Evolutionary conservation across 2,113 vertebrate species (phyloP), one percentile per base, ranked within the genome.

Genomic region (Telmatochromis sp.): DNA sequence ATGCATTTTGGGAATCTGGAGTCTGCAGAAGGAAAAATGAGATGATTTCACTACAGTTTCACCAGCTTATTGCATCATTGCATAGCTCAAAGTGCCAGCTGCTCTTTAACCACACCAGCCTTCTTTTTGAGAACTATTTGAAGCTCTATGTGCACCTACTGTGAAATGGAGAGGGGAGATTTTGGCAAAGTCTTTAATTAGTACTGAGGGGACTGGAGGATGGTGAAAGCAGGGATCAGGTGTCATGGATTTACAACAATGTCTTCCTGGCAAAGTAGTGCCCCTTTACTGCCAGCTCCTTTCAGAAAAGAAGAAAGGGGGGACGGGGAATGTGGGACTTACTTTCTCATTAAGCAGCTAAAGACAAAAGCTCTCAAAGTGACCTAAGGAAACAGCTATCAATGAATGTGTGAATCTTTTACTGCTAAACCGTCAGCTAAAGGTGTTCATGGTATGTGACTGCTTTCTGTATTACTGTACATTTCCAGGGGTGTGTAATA

Each of bases 141-240:
- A 40, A 28, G 8, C 47, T 86, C 35, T 80, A 12, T 90, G 82
- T 87, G 75, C 55, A 63, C 54, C 83, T 33, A 80, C 81, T 84
- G 86, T 92, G 88, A 88, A 93, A 93, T 83, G 73, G 86, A 89
- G 82, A 90, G 84, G 47, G 86, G 57, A 81, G 84, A 45, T 86
- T 58, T 90, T 86, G 91, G 85, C 87, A 87, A 85, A 87, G 81
- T 85, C 81, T 92, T 93, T 57, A 88, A 94, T 95, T 95, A 94
- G 87, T 89, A 86, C 89, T 86, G 78, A 89, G 85, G 88, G 81
- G 81, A 54, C 70, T 90, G 78, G 84, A 86, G 54, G 75, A 90
- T 83, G 85, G 55, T 85, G 86, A 89, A 90, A 92, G 93, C 85
- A n/a, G 57, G 87, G 95, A 95, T 95, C 95, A 96, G 92, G 94